Base-by-base conservation (phyloP, 2,888 invertebrate genomes). In the Agrotis ipsilon region DNA sequence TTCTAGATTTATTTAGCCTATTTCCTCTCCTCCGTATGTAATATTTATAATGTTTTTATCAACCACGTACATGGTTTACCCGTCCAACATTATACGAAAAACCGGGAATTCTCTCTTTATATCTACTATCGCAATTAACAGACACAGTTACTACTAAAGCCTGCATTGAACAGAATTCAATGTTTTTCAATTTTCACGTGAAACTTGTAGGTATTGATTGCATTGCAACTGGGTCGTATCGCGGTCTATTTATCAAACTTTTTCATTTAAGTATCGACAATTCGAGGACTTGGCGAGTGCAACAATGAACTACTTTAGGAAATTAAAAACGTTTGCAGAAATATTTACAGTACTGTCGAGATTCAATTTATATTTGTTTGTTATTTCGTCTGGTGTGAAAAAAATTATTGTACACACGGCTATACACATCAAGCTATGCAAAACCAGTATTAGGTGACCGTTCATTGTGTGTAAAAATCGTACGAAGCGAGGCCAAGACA, bases 191-290 rank as follows among this genome's bases (percentile, higher is more conserved):
- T 19, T 18, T 71, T 72, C n/a, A 16, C 27, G 32, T 16, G 45
- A 45, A 57, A 72, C 48, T 62, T 45, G 18, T 55, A n/a, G 55
- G 54, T 43, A 43, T 67, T 4, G 24, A 6, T n/a, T 9, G 45
- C 27, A 21, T 51, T 46, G 49, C 11, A 72, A 58, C 74, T 67
- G 32, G 66, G 73, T 24, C 74, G 45, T 55, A 49, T 45, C 46
- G 49, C 46, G 60, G 49, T 73, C 24, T 57, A 46, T 73, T 72
- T 61, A 32, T 59, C 13, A 66, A 39, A 73, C 24, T 67, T 73
- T 66, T 67, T 67, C 18, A 51, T 58, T 45, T 27, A 18, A 54
- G 39, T 60, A 49, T 51, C 19, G 39, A 49, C 16, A 1, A 24
- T 55, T 46, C 46, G 46, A 57, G 19, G 49, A 48, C 61, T 70